phyloP scores from a whole-genome alignment of 2,797 vertebrate species.

The Tokudaia muenninki region DNA sequence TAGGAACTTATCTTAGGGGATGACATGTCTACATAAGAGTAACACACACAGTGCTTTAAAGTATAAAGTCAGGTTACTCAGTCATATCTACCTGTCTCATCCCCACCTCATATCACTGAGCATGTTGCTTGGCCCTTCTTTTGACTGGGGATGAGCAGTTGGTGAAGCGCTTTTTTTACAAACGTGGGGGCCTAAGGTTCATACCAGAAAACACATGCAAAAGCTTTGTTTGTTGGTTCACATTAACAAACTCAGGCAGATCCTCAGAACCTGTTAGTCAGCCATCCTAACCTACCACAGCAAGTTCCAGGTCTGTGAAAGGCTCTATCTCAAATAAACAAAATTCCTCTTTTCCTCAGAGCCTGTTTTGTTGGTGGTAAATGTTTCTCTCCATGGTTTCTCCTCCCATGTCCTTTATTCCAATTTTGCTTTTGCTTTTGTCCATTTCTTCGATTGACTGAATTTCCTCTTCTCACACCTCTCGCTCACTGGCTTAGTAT shows the following conservation, averaged over 20 bases:
- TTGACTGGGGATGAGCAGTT: neutral
- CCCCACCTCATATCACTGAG: neutral
- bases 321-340: neutral
- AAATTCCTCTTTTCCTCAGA: neutral
- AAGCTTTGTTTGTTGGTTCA: neutral
- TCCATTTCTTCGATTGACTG: neutral
- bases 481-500: neutral
- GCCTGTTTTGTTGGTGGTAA: neutral
- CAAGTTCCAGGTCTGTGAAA: neutral
- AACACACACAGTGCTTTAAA: neutral
- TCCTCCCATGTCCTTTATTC: neutral
- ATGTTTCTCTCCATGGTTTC: neutral
- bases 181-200: neutral
- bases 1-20: neutral
- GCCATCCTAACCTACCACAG: neutral
- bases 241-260: neutral
- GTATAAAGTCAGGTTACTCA: neutral
- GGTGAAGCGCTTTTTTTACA: neutral
- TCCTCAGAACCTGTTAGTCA: neutral
- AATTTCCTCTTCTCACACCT: neutral
- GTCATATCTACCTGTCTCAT: neutral
- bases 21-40: neutral
- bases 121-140: neutral
- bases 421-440: neutral
- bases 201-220: neutral